Evolutionary conservation across 2,888 invertebrate genomes (phyloP).

Genomic region (Drosophila conformis): DNA sequence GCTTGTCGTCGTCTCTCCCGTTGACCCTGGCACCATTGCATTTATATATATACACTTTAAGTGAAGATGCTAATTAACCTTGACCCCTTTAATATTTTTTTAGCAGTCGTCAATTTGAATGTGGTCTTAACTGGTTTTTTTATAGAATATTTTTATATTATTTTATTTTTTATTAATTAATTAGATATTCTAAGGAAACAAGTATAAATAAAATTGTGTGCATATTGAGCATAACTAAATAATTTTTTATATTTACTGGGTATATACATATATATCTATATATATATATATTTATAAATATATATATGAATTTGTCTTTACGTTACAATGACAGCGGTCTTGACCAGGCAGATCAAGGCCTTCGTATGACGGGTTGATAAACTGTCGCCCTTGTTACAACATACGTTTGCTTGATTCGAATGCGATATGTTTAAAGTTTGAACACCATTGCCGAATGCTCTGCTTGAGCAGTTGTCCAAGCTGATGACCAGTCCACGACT

Average conservation of each 20-base stretch:
- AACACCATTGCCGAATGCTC: conserved; percentile 20
- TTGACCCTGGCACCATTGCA: conserved; percentile 33
- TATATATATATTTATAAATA: neutral
- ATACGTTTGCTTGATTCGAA: conserved; percentile 10
- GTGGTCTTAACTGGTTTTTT: conserved; percentile 52
- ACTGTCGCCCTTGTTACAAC: conserved; percentile 37
- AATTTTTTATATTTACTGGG: neutral
- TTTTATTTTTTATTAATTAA: neutral
- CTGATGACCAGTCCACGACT: conserved; percentile 32
- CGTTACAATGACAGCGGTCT: conserved; percentile 3
- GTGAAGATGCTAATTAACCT: conserved; percentile 4
- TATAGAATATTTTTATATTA: neutral
- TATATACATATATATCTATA: too few relatives aligned
- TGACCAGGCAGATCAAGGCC: conserved; percentile 49
- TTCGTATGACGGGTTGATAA: conserved; percentile 38
- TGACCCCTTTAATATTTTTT: conserved; percentile 11
- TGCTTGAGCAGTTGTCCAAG: conserved; percentile 6
- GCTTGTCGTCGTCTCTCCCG: conserved; percentile 7
- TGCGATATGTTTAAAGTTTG: conserved; percentile 29
- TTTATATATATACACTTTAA: neutral
- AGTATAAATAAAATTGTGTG: neutral
- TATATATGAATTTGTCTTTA: neutral
- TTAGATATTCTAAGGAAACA: neutral
- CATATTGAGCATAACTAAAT: neutral
- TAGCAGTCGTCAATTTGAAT: conserved; percentile 22